Evolutionary conservation across 2,888 invertebrate species (phyloP).

Genomic region (Cistogaster globosa): DNA sequence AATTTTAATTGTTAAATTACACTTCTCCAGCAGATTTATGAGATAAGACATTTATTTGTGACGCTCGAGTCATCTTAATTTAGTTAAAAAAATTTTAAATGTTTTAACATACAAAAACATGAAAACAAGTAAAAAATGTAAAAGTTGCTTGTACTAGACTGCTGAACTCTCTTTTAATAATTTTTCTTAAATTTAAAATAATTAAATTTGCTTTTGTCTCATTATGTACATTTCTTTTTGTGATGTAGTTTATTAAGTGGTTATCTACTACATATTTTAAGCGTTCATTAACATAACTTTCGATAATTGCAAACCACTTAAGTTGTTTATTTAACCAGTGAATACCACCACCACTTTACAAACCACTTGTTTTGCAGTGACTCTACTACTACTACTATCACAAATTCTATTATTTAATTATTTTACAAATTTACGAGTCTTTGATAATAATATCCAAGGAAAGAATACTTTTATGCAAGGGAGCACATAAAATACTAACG

Average conservation of each 20-base stretch:
- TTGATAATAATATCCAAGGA: conserved; percentile 1
- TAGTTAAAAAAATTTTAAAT: conserved; percentile 1
- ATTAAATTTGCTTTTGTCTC: conserved; percentile 27
- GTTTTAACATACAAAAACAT: not conserved
- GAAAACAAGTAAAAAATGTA: not conserved
- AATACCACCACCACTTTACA: not conserved
- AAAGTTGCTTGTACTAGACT: not conserved
- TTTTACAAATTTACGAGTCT: conserved; percentile 48
- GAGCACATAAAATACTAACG: not conserved
- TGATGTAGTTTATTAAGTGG: conserved; percentile 61
- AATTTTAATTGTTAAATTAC: no score
- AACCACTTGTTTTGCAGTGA: not conserved
- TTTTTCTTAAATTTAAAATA: conserved; percentile 9
- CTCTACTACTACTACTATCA: no score
- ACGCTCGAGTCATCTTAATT: conserved; percentile 35
- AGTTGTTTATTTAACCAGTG: conserved; percentile 26
- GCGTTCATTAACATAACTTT: conserved; percentile 63
- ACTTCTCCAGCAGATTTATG: no score
- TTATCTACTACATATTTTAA: conserved; percentile 63
- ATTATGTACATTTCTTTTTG: conserved; percentile 52
- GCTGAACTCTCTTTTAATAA: not conserved
- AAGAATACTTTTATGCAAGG: not conserved
- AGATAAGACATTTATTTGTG: not conserved
- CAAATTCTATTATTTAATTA: not conserved
- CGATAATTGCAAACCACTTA: conserved; percentile 55